phyloP scores from a whole-genome alignment of 2,113 vertebrate genomes.

The Kryptolebias marmoratus region DNA sequence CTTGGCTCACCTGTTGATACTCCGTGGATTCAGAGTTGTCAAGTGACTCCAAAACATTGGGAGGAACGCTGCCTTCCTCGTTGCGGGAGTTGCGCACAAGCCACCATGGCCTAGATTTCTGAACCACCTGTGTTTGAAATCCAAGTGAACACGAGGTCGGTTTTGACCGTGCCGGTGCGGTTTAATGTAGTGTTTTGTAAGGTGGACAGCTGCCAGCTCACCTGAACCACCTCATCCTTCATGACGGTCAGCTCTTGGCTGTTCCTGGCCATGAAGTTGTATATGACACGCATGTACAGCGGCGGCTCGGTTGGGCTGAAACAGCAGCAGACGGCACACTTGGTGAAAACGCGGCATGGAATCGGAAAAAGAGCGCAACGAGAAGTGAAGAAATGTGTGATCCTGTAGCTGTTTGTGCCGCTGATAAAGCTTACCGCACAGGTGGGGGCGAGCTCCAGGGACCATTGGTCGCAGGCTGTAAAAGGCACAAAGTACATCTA shows the following conservation, averaged over 20 bases:
- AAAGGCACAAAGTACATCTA: not conserved
- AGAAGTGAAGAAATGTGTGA: not conserved
- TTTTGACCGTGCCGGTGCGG: no score
- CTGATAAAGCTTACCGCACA: slow-evolving; percentile 42
- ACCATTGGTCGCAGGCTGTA: slow-evolving; percentile 31
- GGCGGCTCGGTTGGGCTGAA: slow-evolving; percentile 42
- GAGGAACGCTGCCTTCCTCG: slow-evolving; percentile 85
- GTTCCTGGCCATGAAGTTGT: slow-evolving; percentile 88
- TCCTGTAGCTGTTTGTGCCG: not conserved
- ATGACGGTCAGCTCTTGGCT: slow-evolving; percentile 84
- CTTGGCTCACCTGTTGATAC: slow-evolving; percentile 35
- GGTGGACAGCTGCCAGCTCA: slow-evolving; percentile 52
- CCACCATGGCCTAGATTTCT: slow-evolving; percentile 90
- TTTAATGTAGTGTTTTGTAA: not conserved
- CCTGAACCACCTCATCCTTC: slow-evolving; percentile 88
- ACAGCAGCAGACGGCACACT: not conserved
- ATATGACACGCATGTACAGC: slow-evolving; percentile 76
- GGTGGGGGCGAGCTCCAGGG: slow-evolving; percentile 25
- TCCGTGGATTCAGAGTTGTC: not conserved
- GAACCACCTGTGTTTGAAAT: slow-evolving; percentile 80
- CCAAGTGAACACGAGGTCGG: no score
- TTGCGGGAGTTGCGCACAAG: slow-evolving; percentile 80
- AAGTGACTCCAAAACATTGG: slow-evolving; percentile 86
- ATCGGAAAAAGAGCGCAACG: fast-evolving
- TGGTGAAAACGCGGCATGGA: not conserved